phyloP scores from a whole-genome alignment of 2,888 invertebrate genomes.

The Eupithecia abbreviata region DNA sequence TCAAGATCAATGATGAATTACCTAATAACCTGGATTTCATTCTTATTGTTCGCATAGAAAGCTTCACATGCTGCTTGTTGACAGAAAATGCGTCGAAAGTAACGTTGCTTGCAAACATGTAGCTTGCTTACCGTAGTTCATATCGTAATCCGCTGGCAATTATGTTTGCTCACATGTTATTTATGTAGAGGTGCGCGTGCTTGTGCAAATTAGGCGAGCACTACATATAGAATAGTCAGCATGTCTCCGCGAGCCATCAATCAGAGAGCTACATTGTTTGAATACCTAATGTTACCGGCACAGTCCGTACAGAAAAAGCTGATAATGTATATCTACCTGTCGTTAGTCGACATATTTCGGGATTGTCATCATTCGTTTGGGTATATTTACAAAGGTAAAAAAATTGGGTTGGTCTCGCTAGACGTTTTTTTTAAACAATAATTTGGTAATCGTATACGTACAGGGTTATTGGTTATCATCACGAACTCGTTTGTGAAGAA shows the following conservation, averaged over 20 bases:
- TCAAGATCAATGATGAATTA: background rate
- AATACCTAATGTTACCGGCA: conserved; percentile 22
- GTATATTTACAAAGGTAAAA: too few relatives aligned
- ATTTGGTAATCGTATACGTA: too few relatives aligned
- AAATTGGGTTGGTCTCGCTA: background rate
- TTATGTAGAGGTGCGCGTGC: conserved; percentile 30
- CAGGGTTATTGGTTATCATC: too few relatives aligned
- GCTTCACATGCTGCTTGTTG: background rate
- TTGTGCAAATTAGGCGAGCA: conserved; percentile 44
- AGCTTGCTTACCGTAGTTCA: conserved; percentile 29
- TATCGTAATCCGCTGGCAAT: conserved; percentile 41
- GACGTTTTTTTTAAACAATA: background rate
- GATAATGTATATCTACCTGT: background rate
- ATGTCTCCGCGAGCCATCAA: conserved; percentile 42
- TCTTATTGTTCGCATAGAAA: conserved; percentile 6
- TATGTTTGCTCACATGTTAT: conserved; percentile 37
- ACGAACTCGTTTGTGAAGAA: too few relatives aligned
- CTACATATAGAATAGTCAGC: conserved; percentile 32
- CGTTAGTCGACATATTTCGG: background rate
- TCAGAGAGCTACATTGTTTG: conserved; percentile 46
- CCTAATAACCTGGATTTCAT: background rate
- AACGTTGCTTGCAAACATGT: conserved; percentile 15
- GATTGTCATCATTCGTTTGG: background rate
- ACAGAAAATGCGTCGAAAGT: conserved; percentile 3
- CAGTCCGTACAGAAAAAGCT: conserved; percentile 12